These are phyloP conservation scores for Tribolium castaneum DNA, from an alignment of 1,140 invertebrate species.

Conservation along the genomic window DNA sequence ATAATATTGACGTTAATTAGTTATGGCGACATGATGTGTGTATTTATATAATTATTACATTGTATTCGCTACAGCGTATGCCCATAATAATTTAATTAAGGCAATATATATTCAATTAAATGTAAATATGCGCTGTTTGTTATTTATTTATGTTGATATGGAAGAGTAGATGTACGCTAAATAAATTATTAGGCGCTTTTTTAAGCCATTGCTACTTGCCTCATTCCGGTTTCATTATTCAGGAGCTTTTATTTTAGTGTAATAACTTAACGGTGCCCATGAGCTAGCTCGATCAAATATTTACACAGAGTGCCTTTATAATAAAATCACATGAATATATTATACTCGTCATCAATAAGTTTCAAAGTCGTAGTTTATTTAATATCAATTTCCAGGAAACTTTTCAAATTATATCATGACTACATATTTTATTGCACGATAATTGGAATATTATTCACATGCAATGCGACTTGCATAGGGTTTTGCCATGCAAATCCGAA, in stretches of 20 bases:
- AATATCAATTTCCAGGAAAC: conserved; percentile 48
- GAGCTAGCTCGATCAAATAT: conserved; percentile 40
- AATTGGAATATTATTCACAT: conserved; percentile 45
- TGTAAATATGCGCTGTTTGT: conserved; percentile 46
- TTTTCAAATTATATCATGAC: conserved; percentile 46
- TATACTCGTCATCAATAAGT: conserved; percentile 42
- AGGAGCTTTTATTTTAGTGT: conserved; percentile 38
- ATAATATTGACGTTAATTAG: conserved; percentile 60
- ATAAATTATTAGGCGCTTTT: conserved; percentile 42
- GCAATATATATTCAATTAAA: conserved; percentile 51
- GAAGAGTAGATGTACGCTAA: conserved; percentile 42
- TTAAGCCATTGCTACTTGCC: conserved; percentile 46
- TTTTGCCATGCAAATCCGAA: conserved; percentile 14
- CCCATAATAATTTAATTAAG: conserved; percentile 51
- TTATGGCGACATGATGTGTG: conserved; percentile 58
- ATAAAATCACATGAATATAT: conserved; percentile 47
- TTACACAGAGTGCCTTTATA: conserved; percentile 35
- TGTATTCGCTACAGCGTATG: conserved; percentile 47
- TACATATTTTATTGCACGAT: conserved; percentile 37
- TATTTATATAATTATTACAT: conserved; percentile 61
- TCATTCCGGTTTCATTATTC: conserved; percentile 32
- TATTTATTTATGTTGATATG: conserved; percentile 45
- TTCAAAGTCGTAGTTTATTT: conserved; percentile 44
- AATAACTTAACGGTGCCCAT: conserved; percentile 45
- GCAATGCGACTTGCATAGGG: conserved; percentile 14